Base-by-base conservation (phyloP, 1,140 invertebrate genomes). In the Lasioglossum albipes region DNA sequence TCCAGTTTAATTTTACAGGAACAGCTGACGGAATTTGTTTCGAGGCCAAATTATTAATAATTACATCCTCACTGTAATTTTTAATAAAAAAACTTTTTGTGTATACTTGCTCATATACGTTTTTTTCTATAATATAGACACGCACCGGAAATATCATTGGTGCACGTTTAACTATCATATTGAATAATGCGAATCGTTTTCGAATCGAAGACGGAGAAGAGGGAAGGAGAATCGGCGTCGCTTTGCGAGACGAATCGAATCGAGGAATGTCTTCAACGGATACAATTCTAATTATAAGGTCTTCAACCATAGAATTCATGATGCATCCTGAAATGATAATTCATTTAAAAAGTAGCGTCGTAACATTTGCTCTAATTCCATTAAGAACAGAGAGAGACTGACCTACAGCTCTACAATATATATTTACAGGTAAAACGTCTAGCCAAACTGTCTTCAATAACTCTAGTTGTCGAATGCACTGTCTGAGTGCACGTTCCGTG, bases 361-460 rank as follows among this genome's bases (percentile, higher is more conserved):
- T 70, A 20, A 36, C 5, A 83, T 27, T 68, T 81, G 91, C 13
- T 75, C n/a, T 66, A 16, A 78, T 67, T 71, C 18, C 75, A 67
- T 45, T 13, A 16, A 6, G 16, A 66, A 65, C 3, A 36, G 36
- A 36, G 5, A 36, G 45, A 16, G 73, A 88, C 90, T 87, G 76
- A 94, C 94, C 95, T 27, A 96, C 94, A 66, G 94, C 92, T 92
- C 95, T 95, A 73, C 92, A 94, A 87, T 96, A 97, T 13, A 96
- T 94, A 89, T 95, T 95, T 18, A 89, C 80, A 1, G 96, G 96
- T 67, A 97, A 94, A 5, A 97, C 95, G 78, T 95, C 94, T 64
- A 96, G 94, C 98, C 98, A 99, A 0, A 98, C 96, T 77, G 96
- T 97, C 93, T 97, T 96, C 2, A 99, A 91, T 76, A 98, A 93